Percentiles rank a stretch among this genome's conserved stretches.
Evolutionary conservation across 1,140 invertebrate genomes (phyloP).

Genomic region (Latrodectus geometricus): DNA sequence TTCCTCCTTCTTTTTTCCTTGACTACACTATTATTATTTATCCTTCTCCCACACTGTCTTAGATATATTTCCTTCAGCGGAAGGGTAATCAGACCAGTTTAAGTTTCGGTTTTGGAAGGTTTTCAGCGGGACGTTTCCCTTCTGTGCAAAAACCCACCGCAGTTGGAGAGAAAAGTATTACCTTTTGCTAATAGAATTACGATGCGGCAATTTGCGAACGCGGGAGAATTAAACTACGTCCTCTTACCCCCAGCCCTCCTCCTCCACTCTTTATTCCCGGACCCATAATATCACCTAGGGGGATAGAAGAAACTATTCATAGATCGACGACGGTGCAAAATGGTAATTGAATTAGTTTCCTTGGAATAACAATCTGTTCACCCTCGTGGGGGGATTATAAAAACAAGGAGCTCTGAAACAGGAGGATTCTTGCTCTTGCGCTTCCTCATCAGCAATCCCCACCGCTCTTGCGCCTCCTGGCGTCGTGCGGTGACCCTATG

Average conservation of each 20-base stretch:
- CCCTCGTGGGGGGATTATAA: conserved; percentile 49
- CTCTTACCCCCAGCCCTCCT: not conserved
- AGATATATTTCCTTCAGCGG: not conserved
- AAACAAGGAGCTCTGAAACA: conserved; percentile 37
- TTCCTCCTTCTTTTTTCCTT: not conserved
- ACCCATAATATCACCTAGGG: conserved; percentile 58
- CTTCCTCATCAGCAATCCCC: conserved; percentile 1
- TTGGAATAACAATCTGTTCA: conserved; percentile 61
- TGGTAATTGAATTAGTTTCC: conserved; percentile 59
- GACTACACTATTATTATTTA: conserved; percentile 56
- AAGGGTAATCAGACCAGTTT: conserved; percentile 49
- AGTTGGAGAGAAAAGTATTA: conserved; percentile 35
- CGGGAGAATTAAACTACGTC: conserved; percentile 52
- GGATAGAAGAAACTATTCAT: conserved; percentile 49
- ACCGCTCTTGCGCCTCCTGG: conserved; percentile 18
- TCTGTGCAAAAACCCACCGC: not conserved
- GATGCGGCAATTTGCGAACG: conserved; percentile 57
- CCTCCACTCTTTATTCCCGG: not conserved
- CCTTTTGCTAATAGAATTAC: conserved; percentile 56
- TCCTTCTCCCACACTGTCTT: not conserved
- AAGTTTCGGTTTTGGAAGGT: conserved; percentile 16
- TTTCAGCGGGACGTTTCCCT: not conserved
- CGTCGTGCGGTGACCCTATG: not conserved
- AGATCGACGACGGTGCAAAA: conserved; percentile 53
- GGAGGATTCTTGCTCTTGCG: conserved; percentile 7